Evolutionary conservation across 2,113 vertebrate species (phyloP).

Genomic region (Gymnorhina tibicen): DNA sequence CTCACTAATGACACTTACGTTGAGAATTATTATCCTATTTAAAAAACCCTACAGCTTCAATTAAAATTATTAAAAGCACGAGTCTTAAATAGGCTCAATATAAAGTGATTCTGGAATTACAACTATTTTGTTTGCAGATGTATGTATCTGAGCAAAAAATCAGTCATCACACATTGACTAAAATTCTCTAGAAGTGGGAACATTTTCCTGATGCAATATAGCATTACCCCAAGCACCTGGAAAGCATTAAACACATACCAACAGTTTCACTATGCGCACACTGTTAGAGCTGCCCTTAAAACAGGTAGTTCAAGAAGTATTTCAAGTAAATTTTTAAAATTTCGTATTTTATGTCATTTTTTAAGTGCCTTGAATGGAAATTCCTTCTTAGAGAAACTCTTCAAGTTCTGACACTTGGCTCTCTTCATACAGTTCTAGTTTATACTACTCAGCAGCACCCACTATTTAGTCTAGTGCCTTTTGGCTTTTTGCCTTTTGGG

Average conservation of each 20-base stretch:
- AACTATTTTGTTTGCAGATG: background rate
- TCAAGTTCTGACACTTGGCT: background rate
- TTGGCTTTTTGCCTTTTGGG: background rate
- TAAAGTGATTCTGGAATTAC: background rate
- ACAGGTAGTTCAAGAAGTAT: background rate
- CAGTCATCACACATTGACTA: background rate
- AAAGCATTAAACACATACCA: background rate
- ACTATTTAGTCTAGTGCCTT: background rate
- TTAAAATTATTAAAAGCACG: background rate
- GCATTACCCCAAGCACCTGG: background rate
- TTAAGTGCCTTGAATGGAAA: background rate
- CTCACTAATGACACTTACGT: slow-evolving; percentile 44
- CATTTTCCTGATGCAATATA: background rate
- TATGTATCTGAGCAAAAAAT: background rate
- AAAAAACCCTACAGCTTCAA: background rate
- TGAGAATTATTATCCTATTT: slow-evolving; percentile 44
- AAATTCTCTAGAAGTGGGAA: background rate
- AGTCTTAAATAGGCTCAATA: background rate
- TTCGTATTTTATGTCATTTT: background rate
- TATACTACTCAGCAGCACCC: background rate
- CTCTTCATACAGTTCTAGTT: background rate
- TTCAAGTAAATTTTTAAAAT: background rate
- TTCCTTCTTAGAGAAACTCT: background rate
- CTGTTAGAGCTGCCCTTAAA: background rate
- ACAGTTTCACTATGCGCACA: background rate